A percentile compares a stretch with the other conserved stretches of the same genome.
Evolutionary conservation across 2,888 invertebrate genomes (phyloP).

Genomic region (Xylota segnis): DNA sequence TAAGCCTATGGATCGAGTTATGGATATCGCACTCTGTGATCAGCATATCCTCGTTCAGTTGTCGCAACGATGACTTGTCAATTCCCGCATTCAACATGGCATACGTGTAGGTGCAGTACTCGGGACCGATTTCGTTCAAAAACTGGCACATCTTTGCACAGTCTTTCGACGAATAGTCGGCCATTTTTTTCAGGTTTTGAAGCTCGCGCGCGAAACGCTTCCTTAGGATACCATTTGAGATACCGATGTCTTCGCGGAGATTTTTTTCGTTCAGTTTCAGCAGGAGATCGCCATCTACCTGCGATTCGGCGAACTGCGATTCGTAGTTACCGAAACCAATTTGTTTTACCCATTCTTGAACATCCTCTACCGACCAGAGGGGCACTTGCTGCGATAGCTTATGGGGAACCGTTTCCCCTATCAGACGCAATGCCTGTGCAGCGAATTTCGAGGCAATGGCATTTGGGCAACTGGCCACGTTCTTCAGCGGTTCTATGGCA

Average conservation of each 20-base stretch:
- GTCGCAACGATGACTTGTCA: conserved; percentile 94
- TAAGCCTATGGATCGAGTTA: conserved; percentile 97
- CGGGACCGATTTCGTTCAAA: conserved; percentile 92
- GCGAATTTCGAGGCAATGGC: conserved; percentile 99
- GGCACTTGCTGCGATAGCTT: conserved; percentile 99
- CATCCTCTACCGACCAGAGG: conserved; percentile 98
- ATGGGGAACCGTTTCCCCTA: conserved; percentile 98
- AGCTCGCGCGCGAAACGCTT: conserved; percentile 97
- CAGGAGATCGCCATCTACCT: conserved; percentile 98
- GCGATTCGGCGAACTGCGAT: conserved; percentile 93
- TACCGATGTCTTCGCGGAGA: conserved; percentile 95
- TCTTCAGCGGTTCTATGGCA: conserved; percentile 97
- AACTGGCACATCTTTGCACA: conserved; percentile 95
- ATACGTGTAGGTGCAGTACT: conserved; percentile 98
- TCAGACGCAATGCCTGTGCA: conserved; percentile 94
- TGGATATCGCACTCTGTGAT: conserved; percentile 94
- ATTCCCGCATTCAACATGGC: conserved; percentile 98
- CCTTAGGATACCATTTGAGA: conserved; percentile 96
- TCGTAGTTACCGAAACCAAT: conserved; percentile 96
- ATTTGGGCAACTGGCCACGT: conserved; percentile 98
- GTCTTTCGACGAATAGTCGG: conserved; percentile 98
- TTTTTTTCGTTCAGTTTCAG: conserved; percentile 96
- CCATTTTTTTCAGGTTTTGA: conserved; percentile 96
- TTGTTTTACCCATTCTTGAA: conserved; percentile 99
- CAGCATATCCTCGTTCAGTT: conserved; percentile 96